phyloP scores from a whole-genome alignment of 2,113 vertebrate species.

The Tetrax tetrax region DNA sequence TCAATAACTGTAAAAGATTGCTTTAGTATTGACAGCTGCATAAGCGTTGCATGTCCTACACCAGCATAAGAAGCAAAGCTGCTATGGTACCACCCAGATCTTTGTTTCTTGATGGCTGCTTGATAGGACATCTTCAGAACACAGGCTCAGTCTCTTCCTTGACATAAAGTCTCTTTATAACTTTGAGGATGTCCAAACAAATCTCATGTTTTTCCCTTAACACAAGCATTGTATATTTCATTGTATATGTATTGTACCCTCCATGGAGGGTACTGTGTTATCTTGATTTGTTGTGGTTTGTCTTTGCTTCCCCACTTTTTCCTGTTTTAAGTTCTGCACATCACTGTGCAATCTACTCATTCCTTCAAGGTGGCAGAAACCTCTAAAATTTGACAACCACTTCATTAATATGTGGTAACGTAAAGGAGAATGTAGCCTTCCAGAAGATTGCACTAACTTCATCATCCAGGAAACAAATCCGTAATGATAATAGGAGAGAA shows the following conservation, averaged over 20 bases:
- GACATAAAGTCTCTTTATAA: neutral
- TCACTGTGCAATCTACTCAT: neutral
- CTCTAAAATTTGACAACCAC: neutral
- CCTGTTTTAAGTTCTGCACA: neutral
- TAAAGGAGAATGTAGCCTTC: neutral
- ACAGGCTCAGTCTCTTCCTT: neutral
- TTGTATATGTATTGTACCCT: neutral
- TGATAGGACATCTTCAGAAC: neutral
- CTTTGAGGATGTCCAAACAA: neutral
- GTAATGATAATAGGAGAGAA: neutral
- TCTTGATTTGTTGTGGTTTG: neutral
- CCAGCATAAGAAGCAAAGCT: neutral
- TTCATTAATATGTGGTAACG: neutral
- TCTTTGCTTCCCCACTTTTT: neutral
- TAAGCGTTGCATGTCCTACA: neutral
- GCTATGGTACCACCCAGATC: neutral
- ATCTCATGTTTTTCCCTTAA: neutral
- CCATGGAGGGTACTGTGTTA: neutral
- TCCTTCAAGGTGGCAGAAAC: neutral
- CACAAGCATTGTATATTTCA: neutral
- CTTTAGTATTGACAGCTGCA: neutral
- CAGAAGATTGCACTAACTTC: neutral
- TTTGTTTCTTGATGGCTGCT: neutral
- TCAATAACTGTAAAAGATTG: neutral
- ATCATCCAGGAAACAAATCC: neutral